A percentile compares a stretch with the other conserved stretches of the same genome.
Evolutionary conservation across 35 echinoderm and acorn worm species (phyloP).

Genomic region (Stichopus chloronotus): DNA sequence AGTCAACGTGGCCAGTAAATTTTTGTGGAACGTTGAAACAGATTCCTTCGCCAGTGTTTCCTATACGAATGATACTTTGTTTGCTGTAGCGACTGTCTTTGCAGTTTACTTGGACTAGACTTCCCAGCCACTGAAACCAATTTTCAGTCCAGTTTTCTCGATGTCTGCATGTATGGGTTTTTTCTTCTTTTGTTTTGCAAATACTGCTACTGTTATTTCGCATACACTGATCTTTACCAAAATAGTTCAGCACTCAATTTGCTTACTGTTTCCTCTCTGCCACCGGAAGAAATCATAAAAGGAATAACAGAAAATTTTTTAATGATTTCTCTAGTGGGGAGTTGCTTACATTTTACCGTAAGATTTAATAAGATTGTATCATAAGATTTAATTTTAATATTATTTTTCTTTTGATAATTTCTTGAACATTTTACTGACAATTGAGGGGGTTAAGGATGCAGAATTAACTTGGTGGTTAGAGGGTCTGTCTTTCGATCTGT

Average conservation of each 20-base stretch:
- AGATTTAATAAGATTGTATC: too few species aligned
- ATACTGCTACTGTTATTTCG: not conserved
- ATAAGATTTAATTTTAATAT: too few species aligned
- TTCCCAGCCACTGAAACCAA: not conserved
- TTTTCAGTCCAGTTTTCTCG: not conserved
- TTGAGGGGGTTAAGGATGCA: too few species aligned
- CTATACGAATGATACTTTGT: slow-evolving; percentile 15
- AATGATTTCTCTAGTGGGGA: too few species aligned
- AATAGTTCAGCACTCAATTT: not conserved
- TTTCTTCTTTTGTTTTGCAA: not conserved
- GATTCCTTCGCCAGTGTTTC: slow-evolving; percentile 27
- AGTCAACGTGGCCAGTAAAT: slow-evolving; percentile 16
- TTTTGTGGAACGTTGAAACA: slow-evolving; percentile 42
- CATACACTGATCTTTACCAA: not conserved
- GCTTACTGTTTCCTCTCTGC: too few species aligned
- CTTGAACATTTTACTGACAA: too few species aligned
- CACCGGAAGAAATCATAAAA: too few species aligned
- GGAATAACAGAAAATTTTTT: too few species aligned
- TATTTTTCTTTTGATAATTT: too few species aligned
- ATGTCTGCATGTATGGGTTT: not conserved
- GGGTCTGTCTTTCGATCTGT: too few species aligned
- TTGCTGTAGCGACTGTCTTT: slow-evolving; percentile 47
- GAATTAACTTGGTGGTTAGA: too few species aligned
- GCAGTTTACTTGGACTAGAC: slow-evolving; percentile 31
- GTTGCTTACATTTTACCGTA: too few species aligned